Evolutionary conservation across 2,888 invertebrate species (phyloP), one percentile per base, ranked within the genome.

Genomic region (Zhuqinia jingwanae): DNA sequence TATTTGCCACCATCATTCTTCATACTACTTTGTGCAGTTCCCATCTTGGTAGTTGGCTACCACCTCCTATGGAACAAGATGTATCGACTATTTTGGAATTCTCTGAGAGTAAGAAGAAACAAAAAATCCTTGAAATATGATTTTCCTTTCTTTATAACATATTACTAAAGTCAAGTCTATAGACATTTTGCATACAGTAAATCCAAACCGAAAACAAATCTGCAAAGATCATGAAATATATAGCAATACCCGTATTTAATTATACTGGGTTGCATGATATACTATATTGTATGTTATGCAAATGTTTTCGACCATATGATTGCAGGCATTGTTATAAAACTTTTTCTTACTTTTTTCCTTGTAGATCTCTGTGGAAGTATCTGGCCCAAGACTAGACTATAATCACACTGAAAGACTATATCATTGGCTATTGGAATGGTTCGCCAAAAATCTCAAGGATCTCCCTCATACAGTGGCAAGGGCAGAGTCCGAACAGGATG

Each of bases 331-430:
- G 2, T 22, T 70, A 65, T 22, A 27, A 25, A 27, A 63, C 45
- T 65, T 13, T 27, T 20, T 63, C n/a, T 45, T 42, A 13, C 50
- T 76, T 25, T 56, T 56, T 17, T 22, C n/a, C n/a, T n/a, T n/a
- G n/a, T 11, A 84, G 84, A 56, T 84, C 45, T 73, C 85, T 50
- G 82, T 82, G 15, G 84, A 85, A 68, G 79, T 85, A 50, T 79
- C 78, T 8, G 85, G 85, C 47, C 85, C 85, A 13, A 70, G 85
- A 85, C 60, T 85, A 60, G 85, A 85, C 25, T 36, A 85, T 36
- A 85, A 85, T 73, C 50, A 73, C 25, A 63, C 47, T 2, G 85
- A 85, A 68, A 70, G 63, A n/a, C 79, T 79, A 0, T 85, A 85
- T 50, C 85, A 85, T 17, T 85, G 78, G 85, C 10, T 73, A 15